Percentiles rank a stretch among this genome's conserved stretches.
Conservation (phyloP, 2,888 invertebrate species). For the Drosophila basisetae region DNA sequence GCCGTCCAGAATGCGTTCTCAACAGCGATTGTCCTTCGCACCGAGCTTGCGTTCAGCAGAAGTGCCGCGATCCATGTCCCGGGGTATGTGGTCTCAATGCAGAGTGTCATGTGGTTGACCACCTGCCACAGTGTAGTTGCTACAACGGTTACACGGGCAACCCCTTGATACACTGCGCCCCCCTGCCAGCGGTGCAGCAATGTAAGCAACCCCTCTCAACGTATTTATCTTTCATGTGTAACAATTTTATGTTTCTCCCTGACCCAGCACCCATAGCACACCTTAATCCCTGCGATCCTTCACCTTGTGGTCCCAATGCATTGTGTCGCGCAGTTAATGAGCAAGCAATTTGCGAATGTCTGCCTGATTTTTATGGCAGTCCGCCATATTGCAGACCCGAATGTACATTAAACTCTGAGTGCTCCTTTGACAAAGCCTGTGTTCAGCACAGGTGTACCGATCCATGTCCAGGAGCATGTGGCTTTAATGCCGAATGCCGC, state of each 20-base stretch:
- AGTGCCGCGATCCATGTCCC: conserved; percentile 92
- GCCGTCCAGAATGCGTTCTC: conserved; percentile 92
- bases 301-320: conserved; percentile 89
- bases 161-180: conserved; percentile 89
- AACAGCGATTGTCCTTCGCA: conserved; percentile 92
- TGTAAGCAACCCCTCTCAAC: conserved; percentile 86
- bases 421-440: conserved; percentile 88
- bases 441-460: conserved; percentile 89
- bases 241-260: conserved; percentile 5
- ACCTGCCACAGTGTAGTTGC: conserved; percentile 91
- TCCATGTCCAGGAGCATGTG: conserved; percentile 89
- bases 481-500: conserved; percentile 88
- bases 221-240: conserved; percentile 13
- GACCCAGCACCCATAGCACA: conserved; percentile 79
- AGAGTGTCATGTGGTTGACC: conserved; percentile 90
- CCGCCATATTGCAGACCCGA: conserved; percentile 92
- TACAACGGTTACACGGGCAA: conserved; percentile 89
- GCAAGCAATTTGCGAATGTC: conserved; percentile 89
- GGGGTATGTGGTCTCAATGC: conserved; percentile 91
- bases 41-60: conserved; percentile 90
- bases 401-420: conserved; percentile 90
- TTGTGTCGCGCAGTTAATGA: conserved; percentile 87
- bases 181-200: conserved; percentile 82
- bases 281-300: conserved; percentile 87
- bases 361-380: conserved; percentile 89